Evolutionary conservation across 2,888 invertebrate genomes (phyloP), one percentile per base, ranked within the genome.

Genomic region (Hoplodrina ambigua): DNA sequence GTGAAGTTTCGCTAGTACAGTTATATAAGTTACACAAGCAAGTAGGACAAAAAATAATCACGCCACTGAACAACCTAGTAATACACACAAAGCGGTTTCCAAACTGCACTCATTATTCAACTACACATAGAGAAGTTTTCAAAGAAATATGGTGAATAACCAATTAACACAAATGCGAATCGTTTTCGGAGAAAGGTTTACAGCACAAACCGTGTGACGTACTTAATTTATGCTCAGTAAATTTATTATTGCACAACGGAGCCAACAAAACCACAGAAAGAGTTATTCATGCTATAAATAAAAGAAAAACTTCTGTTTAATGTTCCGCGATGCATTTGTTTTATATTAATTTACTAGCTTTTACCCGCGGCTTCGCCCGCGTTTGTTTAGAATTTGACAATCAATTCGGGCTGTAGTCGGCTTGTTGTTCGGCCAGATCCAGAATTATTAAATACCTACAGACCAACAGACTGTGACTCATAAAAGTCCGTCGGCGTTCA

Each of bases 241-340:
- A 91, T 91, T 91, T 91, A 92, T 90, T 89, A 90, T 87, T 83
- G 84, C 83, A 84, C 80, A 86, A 86, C 83, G 80, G 84, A 81
- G 89, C 89, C 90, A 89, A 85, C 86, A 77, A 83, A 79, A 83
- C 92, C 90, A 70, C 91, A 86, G 80, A 88, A 88, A 90, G 90
- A 91, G 88, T 91, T 91, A 91, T 90, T 84, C 78, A 64, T 53
- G 84, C 79, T 63, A 87, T 88, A 90, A 90, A 91, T 89, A 86
- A 89, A 85, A 83, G 75, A 81, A 87, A 86, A 88, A 86, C 78
- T 87, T 88, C 81, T 84, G 81, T 80, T 81, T 85, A 80, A 78
- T 71, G 80, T 78, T 70, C 52, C 59, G 58, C 71, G 41, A 71
- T 63, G 67, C 69, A 71, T 72, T 80, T 80, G 49, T 83, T 76